These are phyloP conservation scores for Parus major DNA, from an alignment of 2,113 vertebrate genomes.

Conservation along the genomic window DNA sequence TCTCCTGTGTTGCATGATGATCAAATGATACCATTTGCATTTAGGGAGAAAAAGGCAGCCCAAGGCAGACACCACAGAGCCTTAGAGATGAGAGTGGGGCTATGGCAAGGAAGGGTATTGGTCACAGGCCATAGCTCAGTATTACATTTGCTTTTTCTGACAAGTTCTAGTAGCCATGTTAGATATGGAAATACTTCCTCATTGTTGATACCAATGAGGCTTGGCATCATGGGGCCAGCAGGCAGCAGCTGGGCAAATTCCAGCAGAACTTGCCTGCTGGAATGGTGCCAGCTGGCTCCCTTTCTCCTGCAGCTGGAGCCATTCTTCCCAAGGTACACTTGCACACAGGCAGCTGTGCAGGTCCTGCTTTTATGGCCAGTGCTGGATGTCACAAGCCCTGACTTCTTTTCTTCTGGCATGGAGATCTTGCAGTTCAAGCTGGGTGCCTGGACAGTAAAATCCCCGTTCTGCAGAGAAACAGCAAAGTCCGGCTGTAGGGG, in stretches of 20 bases:
- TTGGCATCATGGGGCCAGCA: background rate
- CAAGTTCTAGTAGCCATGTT: background rate
- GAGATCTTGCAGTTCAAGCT: rapidly evolving
- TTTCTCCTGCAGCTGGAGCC: rapidly evolving
- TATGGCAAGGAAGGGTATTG: background rate
- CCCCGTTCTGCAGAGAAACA: background rate
- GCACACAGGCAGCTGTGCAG: background rate
- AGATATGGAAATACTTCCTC: background rate
- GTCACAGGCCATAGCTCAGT: background rate
- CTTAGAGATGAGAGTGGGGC: background rate
- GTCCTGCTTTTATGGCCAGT: background rate
- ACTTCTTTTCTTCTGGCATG: background rate
- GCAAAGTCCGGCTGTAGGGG: background rate
- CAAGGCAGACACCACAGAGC: background rate
- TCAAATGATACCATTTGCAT: background rate
- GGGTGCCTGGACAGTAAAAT: background rate
- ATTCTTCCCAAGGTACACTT: background rate
- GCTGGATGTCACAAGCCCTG: background rate
- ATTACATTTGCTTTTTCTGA: background rate
- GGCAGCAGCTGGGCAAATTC: background rate
- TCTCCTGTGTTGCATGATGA: rapidly evolving
- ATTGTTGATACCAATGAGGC: rapidly evolving
- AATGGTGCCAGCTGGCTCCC: background rate
- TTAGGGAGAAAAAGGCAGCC: background rate
- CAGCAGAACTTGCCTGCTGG: background rate